These are phyloP conservation scores for Karalla daura DNA, from an alignment of 2,797 vertebrate species.

Conservation along the genomic window DNA sequence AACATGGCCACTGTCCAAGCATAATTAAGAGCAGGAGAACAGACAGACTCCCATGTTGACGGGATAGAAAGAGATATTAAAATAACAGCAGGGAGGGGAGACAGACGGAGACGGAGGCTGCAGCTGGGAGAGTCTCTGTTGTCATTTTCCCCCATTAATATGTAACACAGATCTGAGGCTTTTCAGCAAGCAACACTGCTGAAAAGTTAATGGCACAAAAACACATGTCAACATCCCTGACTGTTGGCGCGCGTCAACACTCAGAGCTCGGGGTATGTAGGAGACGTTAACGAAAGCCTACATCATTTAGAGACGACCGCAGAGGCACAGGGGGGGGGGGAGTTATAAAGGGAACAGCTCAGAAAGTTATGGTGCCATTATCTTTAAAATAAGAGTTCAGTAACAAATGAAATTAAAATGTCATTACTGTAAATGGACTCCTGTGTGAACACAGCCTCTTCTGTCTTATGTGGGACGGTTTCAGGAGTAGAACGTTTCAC, in stretches of 20 bases:
- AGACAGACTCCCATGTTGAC: conserved; percentile 43
- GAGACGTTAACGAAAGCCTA: conserved; percentile 9
- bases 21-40: conserved; percentile 63
- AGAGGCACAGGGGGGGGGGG: too few relatives aligned
- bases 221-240: conserved; percentile 13
- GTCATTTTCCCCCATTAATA: conserved; percentile 6
- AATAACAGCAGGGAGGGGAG: conserved; percentile 43
- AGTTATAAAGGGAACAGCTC: too few relatives aligned
- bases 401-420: background rate
- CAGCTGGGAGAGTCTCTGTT: conserved; percentile 17
- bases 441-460: background rate
- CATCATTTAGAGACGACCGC: conserved; percentile 1
- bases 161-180: background rate
- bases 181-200: conserved; percentile 9
- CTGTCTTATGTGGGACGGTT: background rate
- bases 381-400: background rate
- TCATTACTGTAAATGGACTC: background rate
- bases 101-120: conserved; percentile 25
- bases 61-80: conserved; percentile 36
- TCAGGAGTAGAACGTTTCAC: background rate
- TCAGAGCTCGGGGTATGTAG: background rate
- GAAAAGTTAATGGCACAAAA: background rate
- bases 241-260: conserved; percentile 1
- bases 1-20: conserved; percentile 67
- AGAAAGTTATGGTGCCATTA: too few relatives aligned